These are phyloP conservation scores for Abrostola tripartita DNA, from an alignment of 2,888 invertebrate genomes.

Conservation along the genomic window DNA sequence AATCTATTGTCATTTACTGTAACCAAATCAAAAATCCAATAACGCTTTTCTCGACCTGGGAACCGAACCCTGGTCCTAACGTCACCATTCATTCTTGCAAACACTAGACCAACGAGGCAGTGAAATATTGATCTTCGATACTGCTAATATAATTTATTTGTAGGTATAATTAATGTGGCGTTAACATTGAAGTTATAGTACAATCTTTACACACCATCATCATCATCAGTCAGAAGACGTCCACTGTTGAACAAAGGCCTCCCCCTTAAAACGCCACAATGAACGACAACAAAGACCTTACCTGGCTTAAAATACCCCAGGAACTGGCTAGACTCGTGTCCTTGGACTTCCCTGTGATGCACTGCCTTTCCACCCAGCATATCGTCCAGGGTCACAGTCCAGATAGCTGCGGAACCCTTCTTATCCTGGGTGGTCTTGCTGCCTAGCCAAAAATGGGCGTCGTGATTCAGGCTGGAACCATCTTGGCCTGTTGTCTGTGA, in stretches of 20 bases:
- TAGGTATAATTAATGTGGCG: no score
- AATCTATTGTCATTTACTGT: no score
- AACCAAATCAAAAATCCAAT: not conserved
- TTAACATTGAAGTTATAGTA: no score
- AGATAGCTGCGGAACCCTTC: slow-evolving; percentile 92
- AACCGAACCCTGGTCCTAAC: not conserved
- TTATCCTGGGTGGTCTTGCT: slow-evolving; percentile 93
- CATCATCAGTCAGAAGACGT: no score
- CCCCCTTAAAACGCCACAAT: no score
- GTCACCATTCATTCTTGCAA: no score
- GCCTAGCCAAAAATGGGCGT: slow-evolving; percentile 97
- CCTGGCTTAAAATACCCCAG: slow-evolving; percentile 93
- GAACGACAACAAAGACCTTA: no score
- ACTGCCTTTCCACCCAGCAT: slow-evolving; percentile 94
- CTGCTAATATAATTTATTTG: no score
- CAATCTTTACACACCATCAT: no score
- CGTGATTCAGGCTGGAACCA: slow-evolving; percentile 90
- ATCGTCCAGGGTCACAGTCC: slow-evolving; percentile 95
- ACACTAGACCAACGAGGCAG: no score
- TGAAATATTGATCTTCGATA: no score
- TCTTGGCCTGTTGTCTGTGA: slow-evolving; percentile 90
- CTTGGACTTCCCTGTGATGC: slow-evolving; percentile 69
- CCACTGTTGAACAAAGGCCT: no score
- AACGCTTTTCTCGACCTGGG: not conserved
- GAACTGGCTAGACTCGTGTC: slow-evolving; percentile 95